Conservation (phyloP, 2,888 invertebrate species). For the Pinctada fucata region DNA sequence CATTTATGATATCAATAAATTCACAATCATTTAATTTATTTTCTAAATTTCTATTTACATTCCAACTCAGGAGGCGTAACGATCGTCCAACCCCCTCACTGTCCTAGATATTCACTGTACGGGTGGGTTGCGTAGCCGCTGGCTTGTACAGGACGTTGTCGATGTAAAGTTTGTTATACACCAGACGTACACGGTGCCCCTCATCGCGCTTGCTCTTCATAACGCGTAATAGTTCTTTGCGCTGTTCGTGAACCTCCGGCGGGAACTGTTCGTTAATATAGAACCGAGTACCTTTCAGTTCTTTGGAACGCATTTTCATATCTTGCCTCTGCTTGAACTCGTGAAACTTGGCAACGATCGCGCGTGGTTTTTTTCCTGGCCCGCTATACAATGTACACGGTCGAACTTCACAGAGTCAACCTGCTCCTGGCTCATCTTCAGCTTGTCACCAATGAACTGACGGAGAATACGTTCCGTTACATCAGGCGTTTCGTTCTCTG, state of each 20-base stretch:
- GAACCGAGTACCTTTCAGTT: neutral
- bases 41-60: too few species aligned
- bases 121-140: neutral
- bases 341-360: constrained; percentile 1
- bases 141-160: neutral
- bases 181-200: neutral
- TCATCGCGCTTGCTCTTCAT: constrained; percentile 7
- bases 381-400: neutral
- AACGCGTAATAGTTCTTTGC: constrained; percentile 2
- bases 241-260: neutral
- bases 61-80: too few species aligned
- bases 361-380: neutral
- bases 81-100: neutral
- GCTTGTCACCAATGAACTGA: too few species aligned
- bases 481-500: neutral
- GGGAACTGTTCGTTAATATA: neutral
- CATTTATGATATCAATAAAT: too few species aligned
- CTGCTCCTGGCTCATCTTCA: too few species aligned
- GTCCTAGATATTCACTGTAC: neutral
- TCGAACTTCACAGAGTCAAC: too few species aligned
- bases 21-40: too few species aligned
- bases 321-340: neutral
- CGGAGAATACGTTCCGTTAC: too few species aligned
- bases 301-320: neutral
- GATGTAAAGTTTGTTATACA: neutral